A percentile compares a stretch with the other conserved stretches of the same genome.
Evolutionary conservation across 2,113 vertebrate genomes (phyloP).

Genomic region (Hemicordylus capensis): DNA sequence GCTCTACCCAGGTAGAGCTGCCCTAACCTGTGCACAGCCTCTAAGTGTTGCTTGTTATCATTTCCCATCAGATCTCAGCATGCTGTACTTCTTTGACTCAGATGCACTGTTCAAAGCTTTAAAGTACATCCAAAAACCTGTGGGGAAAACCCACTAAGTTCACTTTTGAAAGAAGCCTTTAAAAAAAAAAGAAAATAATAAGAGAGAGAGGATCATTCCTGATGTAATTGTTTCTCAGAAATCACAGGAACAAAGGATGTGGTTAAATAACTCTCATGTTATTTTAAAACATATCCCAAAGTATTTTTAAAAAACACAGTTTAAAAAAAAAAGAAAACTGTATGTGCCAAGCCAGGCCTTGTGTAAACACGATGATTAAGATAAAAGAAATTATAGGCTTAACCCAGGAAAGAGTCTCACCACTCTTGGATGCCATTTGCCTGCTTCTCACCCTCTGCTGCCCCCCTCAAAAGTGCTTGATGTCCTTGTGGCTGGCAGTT

Average conservation of each 20-base stretch:
- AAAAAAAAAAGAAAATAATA: background rate
- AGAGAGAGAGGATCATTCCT: background rate
- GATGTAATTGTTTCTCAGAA: constrained; percentile 35
- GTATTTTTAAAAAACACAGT: background rate
- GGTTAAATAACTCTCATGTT: constrained; percentile 57
- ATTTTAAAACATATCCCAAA: constrained; percentile 57
- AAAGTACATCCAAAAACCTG: background rate
- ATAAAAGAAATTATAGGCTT: constrained; percentile 83
- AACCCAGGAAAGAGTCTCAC: constrained; percentile 73
- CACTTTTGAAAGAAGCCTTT: constrained; percentile 25
- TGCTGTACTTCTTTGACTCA: background rate
- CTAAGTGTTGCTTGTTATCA: too few species aligned
- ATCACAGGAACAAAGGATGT: constrained; percentile 28
- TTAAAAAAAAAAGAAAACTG: background rate
- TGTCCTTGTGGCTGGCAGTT: constrained; percentile 78
- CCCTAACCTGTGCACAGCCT: too few species aligned
- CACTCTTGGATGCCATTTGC: constrained; percentile 69
- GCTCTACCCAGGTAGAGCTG: too few species aligned
- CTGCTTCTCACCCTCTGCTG: constrained; percentile 34
- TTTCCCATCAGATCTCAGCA: background rate
- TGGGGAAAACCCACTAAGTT: background rate
- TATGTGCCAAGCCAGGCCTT: constrained; percentile 65
- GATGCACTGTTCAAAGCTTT: background rate
- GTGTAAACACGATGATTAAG: constrained; percentile 79
- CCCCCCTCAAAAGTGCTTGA: constrained; percentile 71